Evolutionary conservation across 2,113 vertebrate species (phyloP).

Genomic region (Chascanopsetta lugubris): DNA sequence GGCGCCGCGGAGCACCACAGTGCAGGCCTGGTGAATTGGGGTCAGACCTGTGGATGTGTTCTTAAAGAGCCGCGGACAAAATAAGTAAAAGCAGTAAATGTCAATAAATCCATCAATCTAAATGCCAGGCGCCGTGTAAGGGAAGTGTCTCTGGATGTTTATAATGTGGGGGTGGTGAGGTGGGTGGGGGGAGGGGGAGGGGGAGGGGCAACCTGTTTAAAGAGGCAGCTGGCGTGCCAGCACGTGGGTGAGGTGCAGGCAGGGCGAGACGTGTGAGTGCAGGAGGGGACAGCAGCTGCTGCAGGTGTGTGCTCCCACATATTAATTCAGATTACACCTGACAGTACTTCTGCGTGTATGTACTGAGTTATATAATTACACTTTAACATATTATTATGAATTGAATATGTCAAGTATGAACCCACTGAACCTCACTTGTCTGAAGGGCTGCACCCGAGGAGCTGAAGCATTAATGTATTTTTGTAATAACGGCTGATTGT

Average conservation of each 20-base stretch:
- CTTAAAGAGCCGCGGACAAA: slow-evolving; percentile 28
- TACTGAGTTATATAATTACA: not conserved
- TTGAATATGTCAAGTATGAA: not conserved
- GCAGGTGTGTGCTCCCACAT: not conserved
- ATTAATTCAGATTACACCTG: not conserved
- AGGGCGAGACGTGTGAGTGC: not conserved
- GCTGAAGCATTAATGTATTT: no score
- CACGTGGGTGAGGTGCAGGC: slow-evolving; percentile 7
- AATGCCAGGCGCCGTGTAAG: slow-evolving; percentile 72
- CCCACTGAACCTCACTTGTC: no score
- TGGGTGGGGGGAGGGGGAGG: not conserved
- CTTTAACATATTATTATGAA: not conserved
- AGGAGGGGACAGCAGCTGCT: slow-evolving; percentile 6
- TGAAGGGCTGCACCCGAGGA: not conserved
- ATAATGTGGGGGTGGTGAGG: slow-evolving; percentile 43
- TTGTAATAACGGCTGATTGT: no score
- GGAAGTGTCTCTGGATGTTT: slow-evolving; percentile 75
- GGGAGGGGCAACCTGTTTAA: not conserved
- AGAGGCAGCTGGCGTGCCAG: slow-evolving; percentile 3
- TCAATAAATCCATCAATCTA: slow-evolving; percentile 75
- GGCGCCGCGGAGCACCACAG: not conserved
- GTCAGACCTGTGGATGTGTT: slow-evolving; percentile 25
- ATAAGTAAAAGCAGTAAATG: slow-evolving; percentile 51
- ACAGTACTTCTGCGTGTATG: no score
- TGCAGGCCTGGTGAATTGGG: slow-evolving; percentile 22